Evolutionary conservation across 2,113 vertebrate species (phyloP).

Genomic region (Antidorcas marsupialis): DNA sequence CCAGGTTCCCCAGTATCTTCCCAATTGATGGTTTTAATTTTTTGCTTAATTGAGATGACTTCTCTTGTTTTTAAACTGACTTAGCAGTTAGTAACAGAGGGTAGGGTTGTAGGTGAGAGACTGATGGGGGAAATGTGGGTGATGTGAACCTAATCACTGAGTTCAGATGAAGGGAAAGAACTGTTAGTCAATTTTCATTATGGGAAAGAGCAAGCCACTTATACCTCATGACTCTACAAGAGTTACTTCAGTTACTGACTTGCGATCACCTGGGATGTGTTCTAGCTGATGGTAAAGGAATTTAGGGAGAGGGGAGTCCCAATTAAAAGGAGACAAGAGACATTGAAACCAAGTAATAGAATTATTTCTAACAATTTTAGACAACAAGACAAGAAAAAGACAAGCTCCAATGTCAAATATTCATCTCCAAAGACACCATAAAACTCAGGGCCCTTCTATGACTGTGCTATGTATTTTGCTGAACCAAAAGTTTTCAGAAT

Average conservation of each 20-base stretch:
- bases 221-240: background rate
- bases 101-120: background rate
- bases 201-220: background rate
- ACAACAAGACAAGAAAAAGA: background rate
- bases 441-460: background rate
- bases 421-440: background rate
- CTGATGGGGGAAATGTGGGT: background rate
- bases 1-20: background rate
- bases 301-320: background rate
- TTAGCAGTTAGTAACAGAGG: background rate
- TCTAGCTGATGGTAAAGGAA: background rate
- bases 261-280: background rate
- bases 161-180: slow-evolving; percentile 8
- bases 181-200: background rate
- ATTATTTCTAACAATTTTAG: background rate
- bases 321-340: background rate
- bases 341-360: background rate
- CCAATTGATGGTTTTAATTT: background rate
- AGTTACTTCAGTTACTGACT: background rate
- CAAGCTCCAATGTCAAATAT: background rate
- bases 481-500: slow-evolving; percentile 3
- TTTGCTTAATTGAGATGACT: background rate
- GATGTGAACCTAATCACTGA: background rate
- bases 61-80: background rate
- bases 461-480: background rate